These are phyloP conservation scores for Tylochromis polylepis DNA, from an alignment of 2,113 vertebrate species.

Conservation along the genomic window DNA sequence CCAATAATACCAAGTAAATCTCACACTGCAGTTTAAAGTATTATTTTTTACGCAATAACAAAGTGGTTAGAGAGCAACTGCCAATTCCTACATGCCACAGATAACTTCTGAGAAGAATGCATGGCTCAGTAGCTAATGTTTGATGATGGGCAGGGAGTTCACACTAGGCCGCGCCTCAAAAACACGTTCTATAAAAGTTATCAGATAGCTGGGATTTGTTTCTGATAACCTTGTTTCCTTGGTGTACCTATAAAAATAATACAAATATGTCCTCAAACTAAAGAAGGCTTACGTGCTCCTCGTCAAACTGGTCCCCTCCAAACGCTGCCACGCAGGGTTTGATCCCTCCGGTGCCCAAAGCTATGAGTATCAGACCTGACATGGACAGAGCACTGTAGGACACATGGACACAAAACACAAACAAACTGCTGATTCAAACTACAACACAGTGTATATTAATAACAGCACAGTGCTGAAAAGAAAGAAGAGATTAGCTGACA, in stretches of 20 bases:
- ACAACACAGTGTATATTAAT: background rate
- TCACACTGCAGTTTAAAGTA: background rate
- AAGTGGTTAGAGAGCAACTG: background rate
- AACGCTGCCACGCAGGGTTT: constrained; percentile 97
- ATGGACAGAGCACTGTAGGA: constrained; percentile 79
- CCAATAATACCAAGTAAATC: background rate
- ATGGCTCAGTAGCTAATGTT: background rate
- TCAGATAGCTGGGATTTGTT: background rate
- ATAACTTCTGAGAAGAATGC: background rate
- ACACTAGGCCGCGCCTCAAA: background rate
- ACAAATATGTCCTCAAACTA: background rate
- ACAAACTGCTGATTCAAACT: background rate
- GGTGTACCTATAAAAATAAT: rapidly evolving
- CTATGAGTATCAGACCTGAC: constrained; percentile 86
- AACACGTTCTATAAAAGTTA: background rate
- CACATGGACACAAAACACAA: background rate
- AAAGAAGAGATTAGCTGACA: background rate
- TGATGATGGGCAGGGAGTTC: background rate
- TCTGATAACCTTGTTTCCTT: background rate
- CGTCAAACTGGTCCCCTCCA: constrained; percentile 96
- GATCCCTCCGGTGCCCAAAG: constrained; percentile 94
- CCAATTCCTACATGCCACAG: background rate
- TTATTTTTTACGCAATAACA: background rate
- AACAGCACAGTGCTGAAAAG: background rate
- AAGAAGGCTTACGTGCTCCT: constrained; percentile 81